These are phyloP conservation scores for Palythoa grandis DNA, from an alignment of 92 coral and sea anemone genomes.

Conservation along the genomic window DNA sequence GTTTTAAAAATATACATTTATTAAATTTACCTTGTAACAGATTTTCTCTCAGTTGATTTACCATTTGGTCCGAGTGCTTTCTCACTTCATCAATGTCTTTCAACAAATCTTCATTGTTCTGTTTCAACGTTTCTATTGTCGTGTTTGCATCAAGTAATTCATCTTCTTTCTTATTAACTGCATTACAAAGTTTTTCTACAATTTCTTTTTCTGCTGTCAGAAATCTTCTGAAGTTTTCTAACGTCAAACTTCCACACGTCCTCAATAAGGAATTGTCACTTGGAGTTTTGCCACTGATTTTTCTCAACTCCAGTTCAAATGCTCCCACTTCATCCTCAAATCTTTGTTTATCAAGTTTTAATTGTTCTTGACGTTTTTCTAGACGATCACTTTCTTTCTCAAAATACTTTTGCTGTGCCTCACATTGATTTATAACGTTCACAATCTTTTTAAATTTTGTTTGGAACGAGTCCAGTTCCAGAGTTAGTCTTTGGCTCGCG, in stretches of 20 bases:
- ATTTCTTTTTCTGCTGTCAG: conserved; percentile 10
- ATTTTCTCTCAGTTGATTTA: conserved; percentile 28
- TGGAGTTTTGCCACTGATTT: neutral
- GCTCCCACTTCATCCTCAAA: conserved; percentile 35
- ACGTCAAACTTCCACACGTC: neutral
- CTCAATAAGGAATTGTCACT: neutral
- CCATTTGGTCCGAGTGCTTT: conserved; percentile 18
- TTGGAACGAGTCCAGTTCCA: conserved; percentile 61
- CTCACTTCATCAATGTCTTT: neutral
- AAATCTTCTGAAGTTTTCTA: conserved; percentile 35
- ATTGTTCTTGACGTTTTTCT: neutral
- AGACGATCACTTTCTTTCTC: conserved; percentile 29
- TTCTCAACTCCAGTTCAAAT: conserved; percentile 32
- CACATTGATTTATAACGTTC: conserved; percentile 31
- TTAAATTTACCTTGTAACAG: conserved; percentile 18
- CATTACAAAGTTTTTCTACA: conserved; percentile 4
- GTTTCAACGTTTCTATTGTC: conserved; percentile 12
- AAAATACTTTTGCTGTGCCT: conserved; percentile 22
- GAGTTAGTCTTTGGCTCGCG: conserved; percentile 47
- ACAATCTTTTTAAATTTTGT: conserved; percentile 51
- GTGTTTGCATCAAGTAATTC: conserved; percentile 18
- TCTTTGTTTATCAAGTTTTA: conserved; percentile 18
- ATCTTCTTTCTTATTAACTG: neutral
- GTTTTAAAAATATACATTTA: neutral
- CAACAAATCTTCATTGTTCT: conserved; percentile 27